These are phyloP conservation scores for Trissoscelio sp. DNA, from an alignment of 2,888 invertebrate genomes.

Conservation along the genomic window DNA sequence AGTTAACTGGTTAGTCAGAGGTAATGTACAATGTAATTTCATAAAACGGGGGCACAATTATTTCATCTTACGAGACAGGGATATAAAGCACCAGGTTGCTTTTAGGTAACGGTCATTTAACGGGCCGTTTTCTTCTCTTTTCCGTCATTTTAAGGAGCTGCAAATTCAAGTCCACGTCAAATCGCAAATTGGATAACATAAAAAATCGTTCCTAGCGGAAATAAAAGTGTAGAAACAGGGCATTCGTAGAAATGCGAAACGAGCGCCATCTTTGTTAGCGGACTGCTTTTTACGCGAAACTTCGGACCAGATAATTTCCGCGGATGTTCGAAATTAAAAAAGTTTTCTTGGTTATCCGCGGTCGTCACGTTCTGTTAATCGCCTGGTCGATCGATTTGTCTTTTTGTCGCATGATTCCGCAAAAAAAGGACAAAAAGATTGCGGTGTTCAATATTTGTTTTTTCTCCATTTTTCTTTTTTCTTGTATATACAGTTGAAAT, in stretches of 20 bases:
- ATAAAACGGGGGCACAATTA: slow-evolving; percentile 4
- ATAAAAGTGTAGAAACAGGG: neutral
- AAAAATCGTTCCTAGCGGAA: neutral
- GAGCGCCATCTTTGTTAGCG: slow-evolving; percentile 27
- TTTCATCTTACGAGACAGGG: slow-evolving; percentile 1
- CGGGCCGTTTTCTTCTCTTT: neutral
- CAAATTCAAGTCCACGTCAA: neutral
- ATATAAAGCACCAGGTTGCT: neutral
- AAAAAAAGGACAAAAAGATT: slow-evolving; percentile 23
- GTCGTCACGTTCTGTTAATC: slow-evolving; percentile 59
- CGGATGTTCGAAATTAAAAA: slow-evolving; percentile 79
- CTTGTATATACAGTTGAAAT: slow-evolving; percentile 7
- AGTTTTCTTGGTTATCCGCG: slow-evolving; percentile 70
- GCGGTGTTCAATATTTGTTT: slow-evolving; percentile 13
- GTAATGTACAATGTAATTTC: slow-evolving; percentile 33
- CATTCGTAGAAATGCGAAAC: neutral
- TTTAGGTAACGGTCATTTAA: slow-evolving; percentile 5
- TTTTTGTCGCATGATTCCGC: slow-evolving; percentile 45
- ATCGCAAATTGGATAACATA: neutral
- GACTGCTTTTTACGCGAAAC: slow-evolving; percentile 37
- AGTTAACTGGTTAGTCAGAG: no score
- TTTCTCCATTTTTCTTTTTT: no score
- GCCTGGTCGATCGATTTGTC: slow-evolving; percentile 44
- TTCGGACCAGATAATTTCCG: slow-evolving; percentile 75
- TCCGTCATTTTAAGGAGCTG: neutral